Percentiles rank a stretch among this genome's conserved stretches.
Evolutionary conservation across 2,888 invertebrate genomes (phyloP).

Genomic region (Sturmia bella): DNA sequence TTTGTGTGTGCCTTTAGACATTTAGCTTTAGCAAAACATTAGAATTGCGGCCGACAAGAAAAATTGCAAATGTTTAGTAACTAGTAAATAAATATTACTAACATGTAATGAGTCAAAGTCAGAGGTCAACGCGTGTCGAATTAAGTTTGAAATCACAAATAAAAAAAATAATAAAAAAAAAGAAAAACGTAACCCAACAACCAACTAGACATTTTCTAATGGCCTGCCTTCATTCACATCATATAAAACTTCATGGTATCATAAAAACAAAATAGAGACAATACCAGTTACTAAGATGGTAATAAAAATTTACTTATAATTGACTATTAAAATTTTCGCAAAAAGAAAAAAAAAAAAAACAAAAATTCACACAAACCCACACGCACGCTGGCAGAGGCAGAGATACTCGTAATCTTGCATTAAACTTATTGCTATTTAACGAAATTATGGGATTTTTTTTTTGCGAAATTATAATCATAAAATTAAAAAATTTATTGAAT

Average conservation of each 20-base stretch:
- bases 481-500: conserved; percentile 50
- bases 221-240: conserved; percentile 3
- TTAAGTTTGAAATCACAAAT: conserved; percentile 43
- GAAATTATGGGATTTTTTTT: conserved; percentile 35
- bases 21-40: conserved; percentile 36
- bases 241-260: conserved; percentile 30
- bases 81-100: conserved; percentile 55
- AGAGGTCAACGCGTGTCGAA: conserved; percentile 71
- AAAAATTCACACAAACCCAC: conserved; percentile 17
- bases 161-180: too few species aligned
- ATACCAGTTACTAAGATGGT: conserved; percentile 46
- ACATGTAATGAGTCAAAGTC: conserved; percentile 64
- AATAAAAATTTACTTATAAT: conserved; percentile 50
- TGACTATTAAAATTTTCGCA: conserved; percentile 45
- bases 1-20: conserved; percentile 4
- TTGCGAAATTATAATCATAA: conserved; percentile 28
- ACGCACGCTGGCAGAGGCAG: neutral
- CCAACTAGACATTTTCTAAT: neutral
- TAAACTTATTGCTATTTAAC: conserved; percentile 29
- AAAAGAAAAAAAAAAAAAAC: neutral
- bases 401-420: neutral
- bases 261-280: conserved; percentile 26
- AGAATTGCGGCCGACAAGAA: conserved; percentile 31
- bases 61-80: conserved; percentile 55
- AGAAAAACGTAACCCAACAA: conserved; percentile 3